Evolutionary conservation across 2,888 invertebrate species (phyloP).

Genomic region (Phania funesta): DNA sequence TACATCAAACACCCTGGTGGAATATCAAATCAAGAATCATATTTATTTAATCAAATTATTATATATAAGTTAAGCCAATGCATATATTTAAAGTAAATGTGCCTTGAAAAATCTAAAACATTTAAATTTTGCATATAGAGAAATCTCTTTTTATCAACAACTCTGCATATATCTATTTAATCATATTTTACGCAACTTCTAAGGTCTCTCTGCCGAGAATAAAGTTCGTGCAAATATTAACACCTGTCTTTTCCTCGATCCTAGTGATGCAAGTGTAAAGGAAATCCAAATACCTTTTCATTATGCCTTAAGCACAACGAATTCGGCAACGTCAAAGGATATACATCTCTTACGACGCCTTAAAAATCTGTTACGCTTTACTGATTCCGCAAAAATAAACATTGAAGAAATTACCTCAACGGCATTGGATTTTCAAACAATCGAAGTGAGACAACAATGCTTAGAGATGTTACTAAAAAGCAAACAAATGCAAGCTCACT

Average conservation of each 20-base stretch:
- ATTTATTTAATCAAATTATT: too few species aligned
- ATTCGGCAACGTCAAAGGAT: conserved; percentile 92
- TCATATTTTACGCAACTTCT: neutral
- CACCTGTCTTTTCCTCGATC: conserved; percentile 89
- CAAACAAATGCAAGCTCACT: conserved; percentile 84
- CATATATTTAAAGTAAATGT: too few species aligned
- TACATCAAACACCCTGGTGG: too few species aligned
- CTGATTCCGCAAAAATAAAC: conserved; percentile 79
- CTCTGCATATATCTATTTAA: neutral
- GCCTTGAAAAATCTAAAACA: too few species aligned
- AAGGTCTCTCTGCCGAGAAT: conserved; percentile 83
- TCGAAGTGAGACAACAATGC: conserved; percentile 86
- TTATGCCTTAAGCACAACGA: conserved; percentile 92
- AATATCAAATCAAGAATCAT: too few species aligned
- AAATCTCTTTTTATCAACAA: neutral
- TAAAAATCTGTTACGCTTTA: conserved; percentile 84
- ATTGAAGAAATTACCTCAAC: conserved; percentile 73
- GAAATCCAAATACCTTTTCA: conserved; percentile 94
- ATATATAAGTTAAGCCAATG: too few species aligned
- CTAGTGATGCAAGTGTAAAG: conserved; percentile 88
- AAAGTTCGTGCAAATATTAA: conserved; percentile 84
- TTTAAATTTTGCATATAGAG: neutral
- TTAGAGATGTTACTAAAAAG: conserved; percentile 86
- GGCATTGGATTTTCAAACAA: conserved; percentile 85
- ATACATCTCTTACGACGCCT: conserved; percentile 91